A percentile compares a stretch with the other conserved stretches of the same genome.
phyloP scores from a whole-genome alignment of 2,888 invertebrate species.

The Tillus elongatus region DNA sequence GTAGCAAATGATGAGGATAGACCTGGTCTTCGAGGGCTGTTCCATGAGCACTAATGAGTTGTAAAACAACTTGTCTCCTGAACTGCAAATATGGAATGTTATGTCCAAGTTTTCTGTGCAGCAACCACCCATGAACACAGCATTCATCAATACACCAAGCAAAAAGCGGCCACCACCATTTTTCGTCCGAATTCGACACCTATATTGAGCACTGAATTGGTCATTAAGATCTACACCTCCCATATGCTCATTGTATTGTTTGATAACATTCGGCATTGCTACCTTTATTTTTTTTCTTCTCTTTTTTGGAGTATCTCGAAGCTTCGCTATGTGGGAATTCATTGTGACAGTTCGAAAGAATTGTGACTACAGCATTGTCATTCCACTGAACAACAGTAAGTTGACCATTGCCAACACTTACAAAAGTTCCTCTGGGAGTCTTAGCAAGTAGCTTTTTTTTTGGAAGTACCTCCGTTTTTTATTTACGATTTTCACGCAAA shows the following conservation, averaged over 20 bases:
- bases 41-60: too few species aligned
- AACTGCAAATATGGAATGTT: too few species aligned
- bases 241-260: background rate
- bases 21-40: too few species aligned
- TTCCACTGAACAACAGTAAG: background rate
- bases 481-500: background rate
- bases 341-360: constrained; percentile 1
- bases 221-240: constrained; percentile 1
- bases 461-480: background rate
- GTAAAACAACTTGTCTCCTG: too few species aligned
- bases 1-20: too few species aligned
- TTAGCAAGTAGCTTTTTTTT: background rate
- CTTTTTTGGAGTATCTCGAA: background rate
- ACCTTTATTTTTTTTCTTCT: background rate
- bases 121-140: too few species aligned
- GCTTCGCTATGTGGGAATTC: background rate
- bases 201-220: constrained; percentile 1
- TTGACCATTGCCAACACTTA: background rate
- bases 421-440: constrained; percentile 1
- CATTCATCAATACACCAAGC: too few species aligned
- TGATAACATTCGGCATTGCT: constrained; percentile 1
- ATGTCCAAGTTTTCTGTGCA: too few species aligned
- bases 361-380: constrained; percentile 2
- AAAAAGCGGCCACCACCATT: too few species aligned
- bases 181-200: too few species aligned